These are phyloP conservation scores for Macrocentrus cingulum DNA, from an alignment of 1,140 invertebrate species.

Conservation along the genomic window DNA sequence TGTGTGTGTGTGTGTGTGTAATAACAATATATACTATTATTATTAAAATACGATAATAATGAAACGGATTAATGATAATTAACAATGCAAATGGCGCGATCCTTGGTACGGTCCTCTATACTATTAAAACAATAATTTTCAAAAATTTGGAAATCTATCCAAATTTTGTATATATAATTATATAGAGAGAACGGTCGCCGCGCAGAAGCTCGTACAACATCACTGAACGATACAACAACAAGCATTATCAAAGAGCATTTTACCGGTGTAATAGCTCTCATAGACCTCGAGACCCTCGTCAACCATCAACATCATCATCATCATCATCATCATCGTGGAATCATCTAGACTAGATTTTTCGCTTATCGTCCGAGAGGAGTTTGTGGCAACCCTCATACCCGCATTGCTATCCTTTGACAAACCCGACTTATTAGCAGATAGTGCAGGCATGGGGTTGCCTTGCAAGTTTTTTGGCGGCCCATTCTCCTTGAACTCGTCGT, in stretches of 20 bases:
- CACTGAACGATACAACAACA: conserved; percentile 54
- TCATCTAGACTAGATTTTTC: conserved; percentile 26
- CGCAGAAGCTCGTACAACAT: conserved; percentile 26
- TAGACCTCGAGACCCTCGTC: conserved; percentile 56
- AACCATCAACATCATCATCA: conserved; percentile 35
- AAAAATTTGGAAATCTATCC: too few species aligned
- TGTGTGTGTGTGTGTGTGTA: neutral
- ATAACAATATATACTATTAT: too few species aligned
- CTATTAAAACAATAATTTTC: too few species aligned
- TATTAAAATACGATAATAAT: too few species aligned
- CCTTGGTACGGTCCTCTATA: too few species aligned
- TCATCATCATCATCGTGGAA: conserved; percentile 34
- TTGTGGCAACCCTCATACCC: conserved; percentile 58
- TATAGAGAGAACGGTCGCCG: too few species aligned
- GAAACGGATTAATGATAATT: too few species aligned
- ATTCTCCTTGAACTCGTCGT: conserved; percentile 34
- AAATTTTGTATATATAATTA: too few species aligned
- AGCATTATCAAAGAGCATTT: conserved; percentile 38
- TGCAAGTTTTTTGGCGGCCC: conserved; percentile 61
- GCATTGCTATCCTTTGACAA: conserved; percentile 55
- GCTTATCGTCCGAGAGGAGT: conserved; percentile 47
- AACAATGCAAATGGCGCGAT: too few species aligned
- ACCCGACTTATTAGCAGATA: conserved; percentile 58
- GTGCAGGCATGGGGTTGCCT: conserved; percentile 63
- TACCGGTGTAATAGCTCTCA: conserved; percentile 50